Base-by-base conservation (phyloP, 2,888 invertebrate genomes). In the Cenopis cana region DNA sequence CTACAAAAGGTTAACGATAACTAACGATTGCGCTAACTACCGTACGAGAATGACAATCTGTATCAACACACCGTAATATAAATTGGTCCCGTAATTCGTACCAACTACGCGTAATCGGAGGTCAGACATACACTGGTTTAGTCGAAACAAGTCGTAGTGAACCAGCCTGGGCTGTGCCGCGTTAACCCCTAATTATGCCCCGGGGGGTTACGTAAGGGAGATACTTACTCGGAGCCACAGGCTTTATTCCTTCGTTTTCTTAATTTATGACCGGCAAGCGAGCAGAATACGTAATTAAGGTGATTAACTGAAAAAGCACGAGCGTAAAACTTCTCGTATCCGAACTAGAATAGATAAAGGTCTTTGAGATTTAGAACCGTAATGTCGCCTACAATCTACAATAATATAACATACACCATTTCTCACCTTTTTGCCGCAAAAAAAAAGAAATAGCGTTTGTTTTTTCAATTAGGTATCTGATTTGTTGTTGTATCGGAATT, bases 191-290 rank as follows among this genome's bases (percentile, higher is more conserved):
- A 64, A 59, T 69, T 59, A 69, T 20, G 29, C n/a, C 52, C 10
- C 57, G 17, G 64, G 59, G 68, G 52, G 20, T 59, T 59, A 59
- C 57, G 29, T 57, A 52, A 59, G 18, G 24, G 57, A 14, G 57
- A 61, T 62, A 50, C 46, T 55, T 49, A n/a, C n/a, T n/a, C n/a
- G n/a, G n/a, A 55, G 68, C 46, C 20, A 33, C 38, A 33, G n/a
- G 54, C 54, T 54, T 54, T 54, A 38, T 50, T 62, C 36, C 54
- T 69, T 65, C 69, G 64, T 57, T 52, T 69, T 52, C 69, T 57
- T 41, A 69, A 62, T 59, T 65, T 56, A 69, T 59, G 69, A 62
- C 64, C 69, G 49, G 36, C 56, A 33, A 14, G 64, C 56, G 69
- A 50, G 41, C 29, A 29, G 69, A 69, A 69, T 69, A 57, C 64